phyloP scores from a whole-genome alignment of 2,888 invertebrate species.

The Acrocyrtus sp. region DNA sequence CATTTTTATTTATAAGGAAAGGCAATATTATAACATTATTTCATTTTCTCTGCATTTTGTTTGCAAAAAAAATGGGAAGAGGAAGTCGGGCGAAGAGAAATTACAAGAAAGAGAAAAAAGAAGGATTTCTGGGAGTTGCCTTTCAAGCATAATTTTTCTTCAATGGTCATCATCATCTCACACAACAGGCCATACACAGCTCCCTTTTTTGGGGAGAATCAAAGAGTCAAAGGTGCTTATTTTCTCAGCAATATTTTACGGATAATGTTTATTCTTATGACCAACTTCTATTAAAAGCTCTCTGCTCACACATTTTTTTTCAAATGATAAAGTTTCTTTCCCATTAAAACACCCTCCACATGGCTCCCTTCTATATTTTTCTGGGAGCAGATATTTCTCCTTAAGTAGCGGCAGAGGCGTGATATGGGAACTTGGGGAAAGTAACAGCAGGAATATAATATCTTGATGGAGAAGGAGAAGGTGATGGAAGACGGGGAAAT shows the following conservation, averaged over 20 bases:
- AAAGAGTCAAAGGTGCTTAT: slow-evolving; percentile 53
- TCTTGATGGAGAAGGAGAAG: slow-evolving; percentile 2
- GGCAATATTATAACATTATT: slow-evolving; percentile 1
- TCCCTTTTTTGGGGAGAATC: no score
- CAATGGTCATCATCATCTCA: slow-evolving; percentile 23
- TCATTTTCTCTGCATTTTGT: neutral
- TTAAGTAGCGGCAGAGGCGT: no score
- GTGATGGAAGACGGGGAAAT: no score
- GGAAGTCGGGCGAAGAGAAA: slow-evolving; percentile 1
- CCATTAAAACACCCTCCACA: neutral
- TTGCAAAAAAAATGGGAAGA: slow-evolving; percentile 1
- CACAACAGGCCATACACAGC: neutral
- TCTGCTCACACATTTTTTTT: no score
- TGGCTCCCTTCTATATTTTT: neutral
- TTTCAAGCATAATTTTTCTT: slow-evolving; percentile 34
- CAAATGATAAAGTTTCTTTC: slow-evolving; percentile 36
- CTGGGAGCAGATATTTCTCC: neutral
- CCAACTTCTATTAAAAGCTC: slow-evolving; percentile 28
- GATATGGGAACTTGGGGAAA: no score
- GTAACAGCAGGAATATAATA: neutral
- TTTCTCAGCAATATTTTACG: slow-evolving; percentile 54
- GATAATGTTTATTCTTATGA: slow-evolving; percentile 54
- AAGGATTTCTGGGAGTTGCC: slow-evolving; percentile 38
- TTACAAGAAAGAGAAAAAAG: slow-evolving; percentile 7
- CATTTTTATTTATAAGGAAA: no score